These are phyloP conservation scores for Fragum sueziense DNA, from an alignment of 2,888 invertebrate species.

Conservation along the genomic window DNA sequence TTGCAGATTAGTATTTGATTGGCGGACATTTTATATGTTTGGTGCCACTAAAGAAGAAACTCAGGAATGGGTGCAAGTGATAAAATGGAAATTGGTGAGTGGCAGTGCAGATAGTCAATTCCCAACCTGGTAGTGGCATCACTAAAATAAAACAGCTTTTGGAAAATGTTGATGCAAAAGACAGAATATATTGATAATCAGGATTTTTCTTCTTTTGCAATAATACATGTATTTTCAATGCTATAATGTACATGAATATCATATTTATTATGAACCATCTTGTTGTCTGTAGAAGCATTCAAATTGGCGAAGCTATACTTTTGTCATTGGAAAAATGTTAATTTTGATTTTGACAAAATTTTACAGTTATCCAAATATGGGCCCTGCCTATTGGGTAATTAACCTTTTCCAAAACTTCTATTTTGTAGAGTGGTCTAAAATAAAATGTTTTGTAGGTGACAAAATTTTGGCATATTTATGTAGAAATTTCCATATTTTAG, in stretches of 20 bases:
- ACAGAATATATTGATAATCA: too few relatives aligned
- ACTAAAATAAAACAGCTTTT: too few relatives aligned
- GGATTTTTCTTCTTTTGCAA: too few relatives aligned
- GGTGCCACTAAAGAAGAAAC: constrained; percentile 74
- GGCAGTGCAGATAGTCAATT: background rate
- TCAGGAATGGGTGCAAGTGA: constrained; percentile 77
- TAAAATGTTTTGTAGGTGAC: background rate
- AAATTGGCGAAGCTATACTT: too few relatives aligned
- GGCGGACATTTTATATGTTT: constrained; percentile 78
- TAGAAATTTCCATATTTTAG: background rate
- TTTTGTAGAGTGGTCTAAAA: background rate
- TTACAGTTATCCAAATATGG: too few relatives aligned
- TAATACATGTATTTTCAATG: too few relatives aligned
- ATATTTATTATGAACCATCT: too few relatives aligned
- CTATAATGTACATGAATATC: too few relatives aligned
- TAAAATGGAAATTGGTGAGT: constrained; percentile 78
- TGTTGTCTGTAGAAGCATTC: too few relatives aligned
- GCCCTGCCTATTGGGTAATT: background rate
- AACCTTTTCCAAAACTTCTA: background rate
- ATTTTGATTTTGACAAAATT: too few relatives aligned
- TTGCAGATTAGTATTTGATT: constrained; percentile 74
- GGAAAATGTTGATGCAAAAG: too few relatives aligned
- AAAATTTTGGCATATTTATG: background rate
- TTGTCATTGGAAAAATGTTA: background rate
- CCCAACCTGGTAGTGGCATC: background rate